These are phyloP conservation scores for Pantherophis vulpinus DNA, from an alignment of 2,797 vertebrate species.

Conservation along the genomic window DNA sequence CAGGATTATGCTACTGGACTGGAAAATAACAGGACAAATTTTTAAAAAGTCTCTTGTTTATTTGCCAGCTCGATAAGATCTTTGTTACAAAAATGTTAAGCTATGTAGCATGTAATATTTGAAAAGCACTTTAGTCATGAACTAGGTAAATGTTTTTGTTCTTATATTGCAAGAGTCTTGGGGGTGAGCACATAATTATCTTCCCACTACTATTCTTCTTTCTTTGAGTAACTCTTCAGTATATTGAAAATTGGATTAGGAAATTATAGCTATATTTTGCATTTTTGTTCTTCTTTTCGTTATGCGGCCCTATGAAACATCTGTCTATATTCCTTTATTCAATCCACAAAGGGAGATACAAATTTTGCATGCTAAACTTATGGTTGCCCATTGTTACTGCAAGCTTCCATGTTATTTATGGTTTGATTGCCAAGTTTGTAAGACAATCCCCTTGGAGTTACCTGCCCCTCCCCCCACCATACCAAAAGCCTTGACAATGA, in stretches of 20 bases:
- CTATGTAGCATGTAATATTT: slow-evolving; percentile 53
- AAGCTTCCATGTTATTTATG: neutral
- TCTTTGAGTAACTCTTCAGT: slow-evolving; percentile 55
- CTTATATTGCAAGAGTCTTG: slow-evolving; percentile 45
- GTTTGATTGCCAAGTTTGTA: neutral
- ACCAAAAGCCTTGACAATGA: neutral
- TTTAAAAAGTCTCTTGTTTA: slow-evolving; percentile 47
- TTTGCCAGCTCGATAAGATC: slow-evolving; percentile 70
- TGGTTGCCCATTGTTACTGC: neutral
- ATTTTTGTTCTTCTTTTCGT: slow-evolving; percentile 40
- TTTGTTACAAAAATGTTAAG: slow-evolving; percentile 66
- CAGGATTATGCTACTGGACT: slow-evolving; percentile 50
- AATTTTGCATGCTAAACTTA: neutral
- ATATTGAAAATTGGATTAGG: slow-evolving; percentile 42
- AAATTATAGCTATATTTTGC: slow-evolving; percentile 30
- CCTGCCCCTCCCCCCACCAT: neutral
- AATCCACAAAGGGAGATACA: neutral
- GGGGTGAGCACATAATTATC: slow-evolving; percentile 50
- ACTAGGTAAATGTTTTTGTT: slow-evolving; percentile 48
- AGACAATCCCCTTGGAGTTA: neutral
- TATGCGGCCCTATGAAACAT: neutral
- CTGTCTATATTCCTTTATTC: too few relatives aligned
- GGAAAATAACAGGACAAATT: slow-evolving; percentile 68
- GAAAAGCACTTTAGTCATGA: slow-evolving; percentile 60
- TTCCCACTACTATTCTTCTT: slow-evolving; percentile 54